Evolutionary conservation across 2,113 vertebrate species (phyloP).

Genomic region (Struthidea cinerea): DNA sequence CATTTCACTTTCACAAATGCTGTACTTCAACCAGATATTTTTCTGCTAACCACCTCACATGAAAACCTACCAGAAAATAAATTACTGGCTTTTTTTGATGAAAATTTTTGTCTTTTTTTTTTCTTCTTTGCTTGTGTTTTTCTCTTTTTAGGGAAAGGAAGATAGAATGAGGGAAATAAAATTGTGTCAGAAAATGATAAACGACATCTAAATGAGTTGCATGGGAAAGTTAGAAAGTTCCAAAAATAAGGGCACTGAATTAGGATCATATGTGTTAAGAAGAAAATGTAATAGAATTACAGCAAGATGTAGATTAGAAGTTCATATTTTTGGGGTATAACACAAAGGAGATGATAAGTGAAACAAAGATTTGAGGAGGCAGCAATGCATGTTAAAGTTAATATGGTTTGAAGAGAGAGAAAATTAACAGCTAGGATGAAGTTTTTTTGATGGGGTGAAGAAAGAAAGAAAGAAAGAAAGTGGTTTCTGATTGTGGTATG

Average conservation of each 20-base stretch:
- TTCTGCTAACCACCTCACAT: neutral
- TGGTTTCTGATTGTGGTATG: neutral
- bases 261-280: conserved; percentile 25
- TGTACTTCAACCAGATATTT: neutral
- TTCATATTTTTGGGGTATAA: neutral
- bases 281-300: neutral
- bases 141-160: neutral
- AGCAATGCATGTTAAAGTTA: neutral
- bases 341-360: neutral
- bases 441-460: neutral
- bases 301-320: neutral
- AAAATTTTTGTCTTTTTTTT: neutral
- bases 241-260: conserved; percentile 27
- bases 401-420: neutral
- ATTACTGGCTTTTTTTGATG: neutral
- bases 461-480: neutral
- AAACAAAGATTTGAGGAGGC: neutral
- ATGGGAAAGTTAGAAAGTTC: conserved; percentile 9
- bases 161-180: neutral
- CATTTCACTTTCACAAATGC: neutral
- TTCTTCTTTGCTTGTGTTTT: neutral
- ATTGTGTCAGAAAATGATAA: neutral
- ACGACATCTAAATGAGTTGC: neutral
- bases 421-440: neutral
- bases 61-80: neutral